Evolutionary conservation across 2,888 invertebrate genomes (phyloP), one percentile per base, ranked within the genome.

Genomic region (Thymelicus lineola): DNA sequence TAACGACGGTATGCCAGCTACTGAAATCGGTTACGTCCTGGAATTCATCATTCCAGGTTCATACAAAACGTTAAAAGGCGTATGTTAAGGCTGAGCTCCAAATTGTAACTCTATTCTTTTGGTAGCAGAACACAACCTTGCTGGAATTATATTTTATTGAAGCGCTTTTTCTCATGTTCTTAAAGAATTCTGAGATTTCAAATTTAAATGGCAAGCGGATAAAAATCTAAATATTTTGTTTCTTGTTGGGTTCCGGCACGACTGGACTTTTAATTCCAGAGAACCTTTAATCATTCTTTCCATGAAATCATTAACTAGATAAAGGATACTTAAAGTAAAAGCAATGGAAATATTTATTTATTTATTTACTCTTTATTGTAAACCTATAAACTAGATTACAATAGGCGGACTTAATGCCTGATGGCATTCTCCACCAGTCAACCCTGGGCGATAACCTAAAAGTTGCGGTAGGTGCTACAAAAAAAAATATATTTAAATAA

Each of bases 111-210:
- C 83, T 86, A 86, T 81, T 72, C 59, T 74, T 71, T 75, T 72
- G 73, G 69, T 71, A 78, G 81, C 81, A 82, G 78, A 80, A 46
- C 38, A 73, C 60, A 73, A 77, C 72, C 77, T 80, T 77, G 73
- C 74, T 73, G 72, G 75, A 71, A 17, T 42, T n/a, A 71, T 77
- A 71, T 68, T 73, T 73, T 65, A 65, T 42, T 73, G 72, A 79
- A 73, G 72, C 71, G 72, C 76, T 89, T 89, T 89, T 90, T 88
- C 82, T 82, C 80, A 75, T 76, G 77, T 81, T 81, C 83, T 83
- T 80, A 76, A 76, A 86, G 89, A 90, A 90, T 91, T 84, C 88
- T 86, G 76, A 81, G 84, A 80, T 86, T 84, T 82, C 83, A 85
- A 87, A 84, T 86, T 86, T 85, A 86, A 86, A 86, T 79, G 83